A percentile compares a stretch with the other conserved stretches of the same genome.
Evolutionary conservation across 2,888 invertebrate genomes (phyloP).

Genomic region (Linyphia triangularis): DNA sequence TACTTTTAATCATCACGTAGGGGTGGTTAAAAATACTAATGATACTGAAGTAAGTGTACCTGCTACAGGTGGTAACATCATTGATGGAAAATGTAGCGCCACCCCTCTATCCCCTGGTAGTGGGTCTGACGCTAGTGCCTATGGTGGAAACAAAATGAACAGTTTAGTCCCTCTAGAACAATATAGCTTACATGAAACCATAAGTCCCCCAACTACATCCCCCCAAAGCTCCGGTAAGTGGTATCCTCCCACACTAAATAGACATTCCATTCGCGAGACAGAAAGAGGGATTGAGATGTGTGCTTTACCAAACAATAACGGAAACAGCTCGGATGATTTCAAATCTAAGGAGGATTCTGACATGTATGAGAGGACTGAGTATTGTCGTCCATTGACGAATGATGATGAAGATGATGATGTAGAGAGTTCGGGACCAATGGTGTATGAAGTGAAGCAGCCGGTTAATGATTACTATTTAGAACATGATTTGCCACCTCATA

Average conservation of each 20-base stretch:
- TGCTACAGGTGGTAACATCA: constrained; percentile 30
- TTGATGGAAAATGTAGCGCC: constrained; percentile 57
- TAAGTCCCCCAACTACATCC: constrained; percentile 28
- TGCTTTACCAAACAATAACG: constrained; percentile 54
- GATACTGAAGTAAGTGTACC: constrained; percentile 49
- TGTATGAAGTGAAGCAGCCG: constrained; percentile 62
- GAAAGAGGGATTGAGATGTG: constrained; percentile 72
- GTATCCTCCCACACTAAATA: constrained; percentile 60
- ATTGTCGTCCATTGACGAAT: constrained; percentile 43
- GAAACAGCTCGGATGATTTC: constrained; percentile 24
- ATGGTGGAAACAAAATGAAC: constrained; percentile 64
- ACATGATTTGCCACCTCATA: constrained; percentile 65
- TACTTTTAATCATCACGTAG: constrained; percentile 69
- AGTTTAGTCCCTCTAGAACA: constrained; percentile 67
- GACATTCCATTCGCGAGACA: constrained; percentile 67
- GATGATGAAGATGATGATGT: constrained; percentile 68
- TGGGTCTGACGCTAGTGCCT: constrained; percentile 66
- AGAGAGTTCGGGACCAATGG: constrained; percentile 66
- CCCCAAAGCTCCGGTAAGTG: constrained; percentile 65
- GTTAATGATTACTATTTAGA: constrained; percentile 66
- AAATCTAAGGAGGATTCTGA: constrained; percentile 55
- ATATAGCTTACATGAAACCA: constrained; percentile 67
- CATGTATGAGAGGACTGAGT: constrained; percentile 48
- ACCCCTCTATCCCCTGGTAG: constrained; percentile 67
- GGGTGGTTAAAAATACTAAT: constrained; percentile 53